Base-by-base conservation (phyloP, 1,140 invertebrate species). In the Sinonovacula constricta region DNA sequence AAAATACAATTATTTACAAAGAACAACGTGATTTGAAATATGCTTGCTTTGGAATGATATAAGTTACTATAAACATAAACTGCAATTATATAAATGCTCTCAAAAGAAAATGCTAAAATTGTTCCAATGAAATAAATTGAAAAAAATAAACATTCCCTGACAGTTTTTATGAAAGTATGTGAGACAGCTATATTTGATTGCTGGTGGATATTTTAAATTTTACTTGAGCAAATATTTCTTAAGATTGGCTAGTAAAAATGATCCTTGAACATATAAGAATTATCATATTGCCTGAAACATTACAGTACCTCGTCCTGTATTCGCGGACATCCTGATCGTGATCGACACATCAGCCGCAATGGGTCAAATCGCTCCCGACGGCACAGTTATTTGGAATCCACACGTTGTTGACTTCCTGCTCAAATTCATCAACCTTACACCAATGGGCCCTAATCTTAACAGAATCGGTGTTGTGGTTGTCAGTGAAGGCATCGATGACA, bases 311-410 rank as follows among this genome's bases (percentile, higher is more conserved):
- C 34, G 15, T 0, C 63, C 63, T 3, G 36, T 60, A 14, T 45
- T 67, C 10, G 72, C 72, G 18, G 75, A 78, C 30, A 78, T 78
- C 22, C 57, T 78, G 7, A 62, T 78, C 39, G 67, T 78, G 14
- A 78, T 78, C n/a, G 75, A 78, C 22, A 66, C 66, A 1, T 69
- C 75, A 14, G 22, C 39, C 5, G 59, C 53, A 14, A 78, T 70
- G 57, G 66, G 75, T 12, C 39, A 62, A 7, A 70, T 69, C 12
- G 75, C 51, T 62, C 24, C 53, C 14, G 28, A 62, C 15, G 75
- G 75, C 7, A n/a, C n/a, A 10, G 65, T 78, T 36, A 66, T 63
- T 12, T 78, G 75, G 75, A 78, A 78, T 31, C 75, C 75, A 26
- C 14, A 39, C 7, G 56, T 78, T 15, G 75, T 78, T 28, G 57